Percentiles rank a stretch among this genome's conserved stretches.
Conservation (phyloP, 2,797 vertebrate genomes). For the Sebastiscus albofasciatus region DNA sequence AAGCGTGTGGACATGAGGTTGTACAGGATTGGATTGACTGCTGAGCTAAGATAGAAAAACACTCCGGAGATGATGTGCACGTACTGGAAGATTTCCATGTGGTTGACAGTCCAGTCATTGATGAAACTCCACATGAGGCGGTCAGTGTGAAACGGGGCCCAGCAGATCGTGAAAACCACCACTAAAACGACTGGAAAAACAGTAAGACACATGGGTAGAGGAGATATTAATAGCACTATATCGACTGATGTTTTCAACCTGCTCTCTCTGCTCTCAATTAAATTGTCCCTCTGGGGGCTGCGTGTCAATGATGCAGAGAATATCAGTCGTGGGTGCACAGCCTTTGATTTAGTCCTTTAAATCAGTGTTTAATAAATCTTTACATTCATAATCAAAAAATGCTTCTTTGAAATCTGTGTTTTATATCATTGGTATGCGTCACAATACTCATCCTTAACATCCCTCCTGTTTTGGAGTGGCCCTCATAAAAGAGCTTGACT, state of each 20-base stretch:
- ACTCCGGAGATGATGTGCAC: slow-evolving; percentile 90
- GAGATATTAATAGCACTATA: background rate
- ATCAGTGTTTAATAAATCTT: background rate
- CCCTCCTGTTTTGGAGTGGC: background rate
- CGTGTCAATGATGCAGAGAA: background rate
- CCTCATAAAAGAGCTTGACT: background rate
- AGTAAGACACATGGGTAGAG: background rate
- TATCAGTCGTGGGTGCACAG: background rate
- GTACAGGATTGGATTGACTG: slow-evolving; percentile 92
- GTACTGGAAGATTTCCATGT: slow-evolving; percentile 85
- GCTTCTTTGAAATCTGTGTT: background rate
- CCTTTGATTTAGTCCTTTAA: background rate
- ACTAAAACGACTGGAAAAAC: slow-evolving; percentile 88
- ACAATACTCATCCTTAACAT: background rate
- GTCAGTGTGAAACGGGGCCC: slow-evolving; percentile 94
- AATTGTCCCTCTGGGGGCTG: background rate
- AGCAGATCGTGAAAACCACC: slow-evolving; percentile 93
- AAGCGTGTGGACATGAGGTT: slow-evolving; percentile 96
- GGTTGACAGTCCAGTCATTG: slow-evolving; percentile 81
- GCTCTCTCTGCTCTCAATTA: background rate
- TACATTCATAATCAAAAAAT: background rate
- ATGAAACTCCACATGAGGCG: slow-evolving; percentile 95
- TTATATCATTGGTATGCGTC: background rate
- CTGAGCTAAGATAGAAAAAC: slow-evolving; percentile 95
- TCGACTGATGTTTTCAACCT: background rate